Conservation (phyloP, 2,888 invertebrate genomes). For the Rhingia campestris region DNA sequence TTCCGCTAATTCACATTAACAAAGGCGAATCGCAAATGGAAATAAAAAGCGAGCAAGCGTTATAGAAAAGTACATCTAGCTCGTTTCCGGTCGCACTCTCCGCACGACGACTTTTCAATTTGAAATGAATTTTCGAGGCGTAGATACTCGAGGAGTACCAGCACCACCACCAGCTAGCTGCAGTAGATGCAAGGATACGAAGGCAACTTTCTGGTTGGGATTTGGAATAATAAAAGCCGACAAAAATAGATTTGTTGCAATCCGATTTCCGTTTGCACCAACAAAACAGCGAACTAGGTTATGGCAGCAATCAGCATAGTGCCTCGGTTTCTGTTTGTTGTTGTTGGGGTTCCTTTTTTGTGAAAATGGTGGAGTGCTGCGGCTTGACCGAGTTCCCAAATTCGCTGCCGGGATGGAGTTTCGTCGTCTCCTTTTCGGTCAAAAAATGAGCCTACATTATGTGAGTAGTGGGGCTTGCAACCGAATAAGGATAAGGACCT, state of each 20-base stretch:
- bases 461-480: neutral
- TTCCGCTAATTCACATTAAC: slow-evolving; percentile 61
- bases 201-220: slow-evolving; percentile 1
- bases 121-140: slow-evolving; percentile 46
- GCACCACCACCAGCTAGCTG: neutral
- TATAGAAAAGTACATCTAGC: slow-evolving; percentile 39
- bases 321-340: slow-evolving; percentile 38
- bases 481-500: slow-evolving; percentile 40
- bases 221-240: slow-evolving; percentile 49
- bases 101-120: slow-evolving; percentile 27
- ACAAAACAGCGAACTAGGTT: slow-evolving; percentile 50
- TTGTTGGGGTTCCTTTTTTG: neutral
- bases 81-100: slow-evolving; percentile 9
- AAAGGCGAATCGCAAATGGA: slow-evolving; percentile 35
- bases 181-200: neutral
- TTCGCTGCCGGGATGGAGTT: slow-evolving; percentile 21
- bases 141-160: too few relatives aligned
- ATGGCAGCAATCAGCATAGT: slow-evolving; percentile 66
- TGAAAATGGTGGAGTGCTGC: slow-evolving; percentile 26
- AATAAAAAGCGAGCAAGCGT: neutral
- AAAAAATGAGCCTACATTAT: slow-evolving; percentile 48
- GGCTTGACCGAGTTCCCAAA: slow-evolving; percentile 67
- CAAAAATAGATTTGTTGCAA: slow-evolving; percentile 72
- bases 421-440: slow-evolving; percentile 17
- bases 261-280: slow-evolving; percentile 61